These are phyloP conservation scores for Ochotona princeps DNA, from an alignment of 2,113 vertebrate species.

Conservation along the genomic window DNA sequence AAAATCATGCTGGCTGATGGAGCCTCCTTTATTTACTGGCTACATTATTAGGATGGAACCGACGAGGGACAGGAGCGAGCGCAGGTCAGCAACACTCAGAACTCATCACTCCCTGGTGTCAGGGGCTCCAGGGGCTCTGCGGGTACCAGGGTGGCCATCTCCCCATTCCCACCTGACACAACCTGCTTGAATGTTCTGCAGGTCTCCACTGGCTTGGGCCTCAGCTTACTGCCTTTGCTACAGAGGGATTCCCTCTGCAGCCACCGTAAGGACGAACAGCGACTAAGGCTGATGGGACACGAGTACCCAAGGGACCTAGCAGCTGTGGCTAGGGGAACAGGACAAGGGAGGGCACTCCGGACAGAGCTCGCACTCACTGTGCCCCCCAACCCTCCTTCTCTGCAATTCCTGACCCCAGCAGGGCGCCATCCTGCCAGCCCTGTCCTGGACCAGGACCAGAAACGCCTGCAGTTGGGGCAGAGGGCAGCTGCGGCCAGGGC, in stretches of 20 bases:
- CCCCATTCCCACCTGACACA: neutral
- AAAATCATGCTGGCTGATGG: neutral
- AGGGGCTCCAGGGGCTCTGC: fast-evolving
- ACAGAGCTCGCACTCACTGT: fast-evolving
- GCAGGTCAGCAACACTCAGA: neutral
- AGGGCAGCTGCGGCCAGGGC: constrained; percentile 34
- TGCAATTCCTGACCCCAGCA: neutral
- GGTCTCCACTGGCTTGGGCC: neutral
- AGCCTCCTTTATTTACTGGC: no score
- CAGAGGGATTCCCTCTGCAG: no score
- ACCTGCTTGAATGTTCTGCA: fast-evolving
- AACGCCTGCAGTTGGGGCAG: neutral
- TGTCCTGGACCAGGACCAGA: neutral
- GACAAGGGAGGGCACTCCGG: fast-evolving
- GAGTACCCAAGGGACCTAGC: neutral
- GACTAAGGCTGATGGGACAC: neutral
- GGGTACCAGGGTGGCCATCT: neutral
- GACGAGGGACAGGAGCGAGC: neutral
- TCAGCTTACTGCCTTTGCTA: neutral
- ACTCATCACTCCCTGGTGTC: neutral
- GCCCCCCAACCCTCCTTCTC: neutral
- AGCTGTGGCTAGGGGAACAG: neutral
- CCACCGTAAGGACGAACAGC: neutral
- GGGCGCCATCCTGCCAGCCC: neutral
- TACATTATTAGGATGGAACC: neutral